phyloP scores from a whole-genome alignment of 1,140 invertebrate species.

The Lasaia peninsularis region DNA sequence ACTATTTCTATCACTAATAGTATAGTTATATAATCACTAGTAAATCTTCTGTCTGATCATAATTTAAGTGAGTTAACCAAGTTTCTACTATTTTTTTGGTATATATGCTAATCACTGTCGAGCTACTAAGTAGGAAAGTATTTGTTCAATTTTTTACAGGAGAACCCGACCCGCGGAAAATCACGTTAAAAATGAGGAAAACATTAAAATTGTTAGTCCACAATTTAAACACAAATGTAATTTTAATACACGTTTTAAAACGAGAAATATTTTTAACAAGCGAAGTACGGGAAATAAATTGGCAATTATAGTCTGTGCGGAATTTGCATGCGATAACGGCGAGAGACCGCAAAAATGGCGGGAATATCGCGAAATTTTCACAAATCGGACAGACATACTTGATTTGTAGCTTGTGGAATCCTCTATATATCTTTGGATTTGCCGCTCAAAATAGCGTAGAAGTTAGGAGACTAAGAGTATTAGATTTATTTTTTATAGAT shows the following conservation, averaged over 20 bases:
- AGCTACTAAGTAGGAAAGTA: too few relatives aligned
- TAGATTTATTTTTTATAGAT: too few relatives aligned
- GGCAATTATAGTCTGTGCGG: conserved; percentile 30
- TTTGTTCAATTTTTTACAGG: background rate
- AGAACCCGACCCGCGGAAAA: too few relatives aligned
- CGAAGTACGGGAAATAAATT: conserved; percentile 22
- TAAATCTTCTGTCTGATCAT: too few relatives aligned
- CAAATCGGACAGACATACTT: conserved; percentile 49
- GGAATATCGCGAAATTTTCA: conserved; percentile 44
- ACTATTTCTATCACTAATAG: too few relatives aligned
- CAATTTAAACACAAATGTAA: conserved; percentile 5
- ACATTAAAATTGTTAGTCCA: conserved; percentile 2
- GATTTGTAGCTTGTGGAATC: conserved; percentile 51
- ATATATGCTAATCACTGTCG: too few relatives aligned
- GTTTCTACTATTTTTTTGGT: too few relatives aligned
- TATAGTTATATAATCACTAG: too few relatives aligned
- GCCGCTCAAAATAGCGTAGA: conserved; percentile 24
- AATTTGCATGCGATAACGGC: conserved; percentile 36
- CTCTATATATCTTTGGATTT: conserved; percentile 52
- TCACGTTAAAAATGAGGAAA: conserved; percentile 6
- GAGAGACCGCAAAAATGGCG: conserved; percentile 42
- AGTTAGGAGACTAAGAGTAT: too few relatives aligned
- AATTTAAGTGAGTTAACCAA: too few relatives aligned
- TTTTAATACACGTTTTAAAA: conserved; percentile 2
- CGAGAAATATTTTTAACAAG: background rate